Evolutionary conservation across 1,140 invertebrate species (phyloP), one percentile per base, ranked within the genome.

Genomic region (Drosophila persimilis): DNA sequence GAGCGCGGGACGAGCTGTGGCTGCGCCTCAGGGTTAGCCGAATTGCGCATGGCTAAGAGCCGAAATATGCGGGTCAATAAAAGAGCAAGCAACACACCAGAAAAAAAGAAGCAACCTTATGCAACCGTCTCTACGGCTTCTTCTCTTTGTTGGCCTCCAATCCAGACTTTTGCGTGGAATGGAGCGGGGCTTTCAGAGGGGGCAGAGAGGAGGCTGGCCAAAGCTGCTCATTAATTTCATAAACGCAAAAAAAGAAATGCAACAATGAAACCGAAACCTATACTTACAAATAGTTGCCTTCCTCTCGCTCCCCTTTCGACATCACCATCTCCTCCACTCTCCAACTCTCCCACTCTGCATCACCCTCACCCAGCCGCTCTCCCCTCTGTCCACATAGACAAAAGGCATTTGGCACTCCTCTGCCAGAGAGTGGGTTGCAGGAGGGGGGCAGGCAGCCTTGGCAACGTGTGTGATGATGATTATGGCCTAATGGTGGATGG

Each of bases 251-350:
- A 54, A 77, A 89, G 83, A 86, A 86, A 86, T 88, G 83, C 83
- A 83, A 88, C 83, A 89, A 84, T 88, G 83, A 88, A 88, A 84
- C 84, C 75, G 84, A 88, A 88, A 88, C 83, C 84, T 77, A 88
- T 88, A 88, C 83, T 88, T 88, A 88, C 88, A 88, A 89, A 79
- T 88, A 86, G 77, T 72, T 76, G 66, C 53, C 53, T 57, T 45
- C 55, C 17, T 31, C 45, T 20, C 17, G 11, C 44, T 17, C 39
- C 26, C 20, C 48, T 20, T 35, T 62, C 29, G 22, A 26, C 20
- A 48, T 47, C 35, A 24, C 26, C 57, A 46, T 56, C 55, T 54
- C 15, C 48, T 13, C 3, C 47, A 41, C 20, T 20, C 20, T 20
- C 20, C 24, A 24, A 26, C 35, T 24, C 39, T 52, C 20, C 53